Conservation (phyloP, 2,113 vertebrate species). For the Phasianus colchicus region DNA sequence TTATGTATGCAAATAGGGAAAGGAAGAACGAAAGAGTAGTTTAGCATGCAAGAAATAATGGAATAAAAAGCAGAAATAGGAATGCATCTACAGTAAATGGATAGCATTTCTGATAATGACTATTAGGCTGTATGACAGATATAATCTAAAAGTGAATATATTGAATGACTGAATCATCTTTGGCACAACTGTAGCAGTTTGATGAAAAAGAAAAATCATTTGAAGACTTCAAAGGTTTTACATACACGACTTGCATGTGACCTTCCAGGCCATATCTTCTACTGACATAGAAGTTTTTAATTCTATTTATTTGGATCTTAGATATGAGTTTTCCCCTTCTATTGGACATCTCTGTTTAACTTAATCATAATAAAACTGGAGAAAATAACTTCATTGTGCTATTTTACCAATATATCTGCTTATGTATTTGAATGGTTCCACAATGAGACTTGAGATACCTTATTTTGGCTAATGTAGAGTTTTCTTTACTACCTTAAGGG, state of each 20-base stretch:
- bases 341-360: not conserved
- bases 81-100: not conserved
- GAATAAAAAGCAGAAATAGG: conserved; percentile 23
- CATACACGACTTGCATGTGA: not conserved
- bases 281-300: accelerated
- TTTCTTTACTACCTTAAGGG: not conserved
- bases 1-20: conserved; percentile 49
- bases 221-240: not conserved
- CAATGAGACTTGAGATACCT: not conserved
- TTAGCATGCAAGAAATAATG: not conserved
- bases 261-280: not conserved
- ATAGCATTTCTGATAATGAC: not conserved
- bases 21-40: not conserved
- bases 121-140: not conserved
- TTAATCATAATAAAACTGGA: not conserved
- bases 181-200: not conserved
- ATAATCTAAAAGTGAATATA: not conserved
- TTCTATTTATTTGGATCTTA: not conserved
- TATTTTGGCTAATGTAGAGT: not conserved
- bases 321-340: not conserved
- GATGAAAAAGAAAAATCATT: not conserved
- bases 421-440: not conserved
- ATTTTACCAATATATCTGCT: not conserved
- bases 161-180: not conserved
- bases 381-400: not conserved